Percentiles rank a stretch among this genome's conserved stretches.
These are phyloP conservation scores for Saccostrea cuccullata DNA, from an alignment of 1,140 invertebrate species.

Conservation along the genomic window DNA sequence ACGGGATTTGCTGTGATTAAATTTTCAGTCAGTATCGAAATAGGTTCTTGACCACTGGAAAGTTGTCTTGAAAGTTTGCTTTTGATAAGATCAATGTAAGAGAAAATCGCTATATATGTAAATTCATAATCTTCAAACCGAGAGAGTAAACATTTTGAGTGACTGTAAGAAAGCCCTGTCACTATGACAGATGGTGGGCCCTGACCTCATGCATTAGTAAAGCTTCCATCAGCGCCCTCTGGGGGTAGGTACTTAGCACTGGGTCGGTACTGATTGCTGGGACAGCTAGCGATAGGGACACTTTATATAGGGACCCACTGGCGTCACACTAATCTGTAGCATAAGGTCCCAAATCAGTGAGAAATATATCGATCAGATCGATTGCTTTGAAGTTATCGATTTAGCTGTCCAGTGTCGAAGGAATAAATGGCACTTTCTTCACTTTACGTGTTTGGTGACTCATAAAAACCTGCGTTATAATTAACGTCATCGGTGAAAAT, in stretches of 20 bases:
- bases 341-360: background rate
- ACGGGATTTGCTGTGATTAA: background rate
- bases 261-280: background rate
- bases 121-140: background rate
- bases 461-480: background rate
- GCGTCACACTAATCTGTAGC: conserved; percentile 4
- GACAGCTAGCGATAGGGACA: background rate
- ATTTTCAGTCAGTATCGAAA: background rate
- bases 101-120: background rate
- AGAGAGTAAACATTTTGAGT: background rate
- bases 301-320: background rate
- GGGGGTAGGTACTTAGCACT: background rate
- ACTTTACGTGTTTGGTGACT: background rate
- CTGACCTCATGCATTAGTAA: background rate
- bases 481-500: background rate
- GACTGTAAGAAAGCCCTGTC: background rate
- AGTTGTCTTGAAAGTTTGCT: background rate
- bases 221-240: background rate
- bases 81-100: background rate
- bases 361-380: conserved; percentile 1
- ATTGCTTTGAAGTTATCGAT: conserved; percentile 13
- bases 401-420: background rate
- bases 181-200: background rate
- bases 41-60: background rate
- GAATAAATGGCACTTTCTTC: background rate